phyloP scores from a whole-genome alignment of 2,113 vertebrate genomes.

The Chaenogobius annularis region DNA sequence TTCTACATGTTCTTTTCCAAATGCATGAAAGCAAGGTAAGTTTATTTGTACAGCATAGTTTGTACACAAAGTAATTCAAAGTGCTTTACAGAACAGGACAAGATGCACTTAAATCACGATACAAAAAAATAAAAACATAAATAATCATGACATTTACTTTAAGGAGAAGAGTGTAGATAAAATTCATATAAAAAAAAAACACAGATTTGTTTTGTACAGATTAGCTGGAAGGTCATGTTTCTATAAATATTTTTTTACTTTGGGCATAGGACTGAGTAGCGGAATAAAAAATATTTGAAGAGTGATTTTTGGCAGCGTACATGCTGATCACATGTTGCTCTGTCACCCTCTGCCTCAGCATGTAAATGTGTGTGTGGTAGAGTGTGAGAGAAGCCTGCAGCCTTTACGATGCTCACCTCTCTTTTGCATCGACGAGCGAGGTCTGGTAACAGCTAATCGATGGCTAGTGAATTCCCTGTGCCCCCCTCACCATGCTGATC shows the following conservation, averaged over 20 bases:
- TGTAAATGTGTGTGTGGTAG: constrained; percentile 29
- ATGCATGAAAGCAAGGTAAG: too few species aligned
- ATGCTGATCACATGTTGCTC: constrained; percentile 46
- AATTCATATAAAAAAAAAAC: too few species aligned
- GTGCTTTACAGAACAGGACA: too few species aligned
- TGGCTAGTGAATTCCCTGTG: constrained; percentile 74
- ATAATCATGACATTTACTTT: too few species aligned
- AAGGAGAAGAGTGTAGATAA: too few species aligned
- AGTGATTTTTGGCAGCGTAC: background rate
- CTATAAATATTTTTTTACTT: too few species aligned
- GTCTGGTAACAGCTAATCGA: constrained; percentile 83
- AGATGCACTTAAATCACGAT: too few species aligned
- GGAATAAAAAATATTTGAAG: background rate
- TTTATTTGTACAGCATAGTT: too few species aligned
- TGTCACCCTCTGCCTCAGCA: constrained; percentile 38
- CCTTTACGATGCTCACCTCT: constrained; percentile 63
- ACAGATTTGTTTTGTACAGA: too few species aligned
- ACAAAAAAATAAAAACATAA: too few species aligned
- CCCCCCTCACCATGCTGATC: constrained; percentile 74
- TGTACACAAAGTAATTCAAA: too few species aligned
- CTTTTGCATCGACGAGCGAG: constrained; percentile 72
- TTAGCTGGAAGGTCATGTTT: background rate
- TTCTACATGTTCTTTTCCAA: background rate
- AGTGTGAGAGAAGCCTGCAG: constrained; percentile 62
- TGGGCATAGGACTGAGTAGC: too few species aligned